Evolutionary conservation across 1,140 invertebrate genomes (phyloP).

Genomic region (Rhyzopertha dominica): DNA sequence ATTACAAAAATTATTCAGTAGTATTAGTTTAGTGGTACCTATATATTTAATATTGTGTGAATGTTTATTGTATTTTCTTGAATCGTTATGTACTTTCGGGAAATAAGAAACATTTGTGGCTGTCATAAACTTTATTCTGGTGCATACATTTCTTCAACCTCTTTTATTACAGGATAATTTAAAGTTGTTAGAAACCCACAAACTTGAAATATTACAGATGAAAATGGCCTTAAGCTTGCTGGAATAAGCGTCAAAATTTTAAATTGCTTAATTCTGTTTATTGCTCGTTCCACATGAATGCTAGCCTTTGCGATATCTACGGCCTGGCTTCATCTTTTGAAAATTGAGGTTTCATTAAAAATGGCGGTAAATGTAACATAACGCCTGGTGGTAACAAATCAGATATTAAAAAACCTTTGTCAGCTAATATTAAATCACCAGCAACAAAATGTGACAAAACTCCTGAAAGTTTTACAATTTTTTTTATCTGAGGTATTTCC

Average conservation of each 20-base stretch:
- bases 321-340: slow-evolving; percentile 15
- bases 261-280: slow-evolving; percentile 2
- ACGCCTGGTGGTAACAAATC: slow-evolving; percentile 23
- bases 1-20: no score
- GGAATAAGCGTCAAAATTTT: slow-evolving; percentile 5
- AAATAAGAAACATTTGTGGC: no score
- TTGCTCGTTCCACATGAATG: slow-evolving; percentile 13
- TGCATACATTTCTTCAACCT: no score
- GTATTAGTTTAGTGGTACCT: no score
- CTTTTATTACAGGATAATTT: no score
- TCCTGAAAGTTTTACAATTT: slow-evolving; percentile 17
- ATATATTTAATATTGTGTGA: no score
- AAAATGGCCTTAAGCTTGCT: slow-evolving; percentile 1
- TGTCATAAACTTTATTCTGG: no score
- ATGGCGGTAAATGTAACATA: slow-evolving; percentile 24
- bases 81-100: no score
- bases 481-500: slow-evolving; percentile 27
- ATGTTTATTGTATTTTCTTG: no score
- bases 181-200: no score
- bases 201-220: slow-evolving; percentile 8
- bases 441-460: slow-evolving; percentile 11
- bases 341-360: slow-evolving; percentile 22
- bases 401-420: slow-evolving; percentile 27
- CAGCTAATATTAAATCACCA: slow-evolving; percentile 24
- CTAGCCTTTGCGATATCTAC: slow-evolving; percentile 10